A percentile compares a stretch with the other conserved stretches of the same genome.
These are phyloP conservation scores for Mycteria americana DNA, from an alignment of 2,797 vertebrate genomes.

Conservation along the genomic window DNA sequence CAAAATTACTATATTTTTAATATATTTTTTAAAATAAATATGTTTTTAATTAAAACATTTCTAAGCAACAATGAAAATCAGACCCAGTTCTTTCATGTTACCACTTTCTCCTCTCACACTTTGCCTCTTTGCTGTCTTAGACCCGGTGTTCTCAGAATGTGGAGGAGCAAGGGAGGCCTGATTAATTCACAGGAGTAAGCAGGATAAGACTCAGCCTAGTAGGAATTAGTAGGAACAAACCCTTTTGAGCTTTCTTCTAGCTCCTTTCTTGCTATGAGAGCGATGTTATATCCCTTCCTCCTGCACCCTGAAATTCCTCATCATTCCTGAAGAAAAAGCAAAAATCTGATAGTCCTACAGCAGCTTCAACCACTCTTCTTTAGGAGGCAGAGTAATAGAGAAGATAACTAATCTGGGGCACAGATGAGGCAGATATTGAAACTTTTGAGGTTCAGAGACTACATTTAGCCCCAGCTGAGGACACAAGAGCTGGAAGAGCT, in stretches of 20 bases:
- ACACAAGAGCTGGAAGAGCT: neutral
- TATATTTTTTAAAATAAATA: neutral
- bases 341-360: neutral
- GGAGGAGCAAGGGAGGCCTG: neutral
- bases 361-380: neutral
- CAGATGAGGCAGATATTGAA: neutral
- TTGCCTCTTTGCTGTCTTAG: neutral
- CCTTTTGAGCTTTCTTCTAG: neutral
- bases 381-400: neutral
- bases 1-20: neutral
- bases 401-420: neutral
- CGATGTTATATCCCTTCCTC: neutral
- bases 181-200: neutral
- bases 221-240: neutral
- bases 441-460: neutral
- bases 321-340: neutral
- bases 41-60: neutral
- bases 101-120: neutral
- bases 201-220: neutral
- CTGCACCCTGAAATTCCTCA: neutral
- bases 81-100: neutral
- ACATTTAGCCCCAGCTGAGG: neutral
- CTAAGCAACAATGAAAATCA: neutral
- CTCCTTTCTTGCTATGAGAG: neutral
- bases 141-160: neutral